A percentile compares a stretch with the other conserved stretches of the same genome.
Conservation (phyloP, 92 coral and sea anemone genomes). For the Porites divaricata region DNA sequence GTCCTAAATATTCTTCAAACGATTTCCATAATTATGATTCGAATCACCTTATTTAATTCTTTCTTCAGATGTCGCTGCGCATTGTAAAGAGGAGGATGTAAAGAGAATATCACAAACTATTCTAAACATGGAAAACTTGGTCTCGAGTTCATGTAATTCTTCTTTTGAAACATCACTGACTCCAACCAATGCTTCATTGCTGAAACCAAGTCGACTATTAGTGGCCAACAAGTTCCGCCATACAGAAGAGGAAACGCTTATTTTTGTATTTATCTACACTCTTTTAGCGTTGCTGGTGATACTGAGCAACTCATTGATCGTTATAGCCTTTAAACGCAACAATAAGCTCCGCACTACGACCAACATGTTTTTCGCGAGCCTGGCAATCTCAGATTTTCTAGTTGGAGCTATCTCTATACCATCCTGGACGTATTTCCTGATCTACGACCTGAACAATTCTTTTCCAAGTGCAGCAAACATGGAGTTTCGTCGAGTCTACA, state of each 20-base stretch:
- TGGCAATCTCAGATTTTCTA: constrained; percentile 62
- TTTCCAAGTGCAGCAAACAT: neutral
- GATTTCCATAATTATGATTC: neutral
- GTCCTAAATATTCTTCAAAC: neutral
- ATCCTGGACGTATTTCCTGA: constrained; percentile 53
- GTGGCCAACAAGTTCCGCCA: constrained; percentile 21
- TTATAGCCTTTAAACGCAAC: constrained; percentile 48
- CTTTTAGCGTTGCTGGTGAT: constrained; percentile 38
- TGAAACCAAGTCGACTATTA: neutral
- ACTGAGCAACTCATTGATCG: constrained; percentile 49
- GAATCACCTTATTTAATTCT: neutral
- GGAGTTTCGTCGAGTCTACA: constrained; percentile 30
- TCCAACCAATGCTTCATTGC: neutral
- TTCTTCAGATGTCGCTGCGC: neutral
- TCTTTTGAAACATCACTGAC: neutral
- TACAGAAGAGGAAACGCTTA: constrained; percentile 35
- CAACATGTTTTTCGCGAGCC: constrained; percentile 58
- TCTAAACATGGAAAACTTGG: constrained; percentile 3
- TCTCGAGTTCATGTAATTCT: constrained; percentile 1
- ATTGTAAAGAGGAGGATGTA: neutral
- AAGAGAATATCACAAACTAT: neutral
- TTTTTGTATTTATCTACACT: constrained; percentile 29
- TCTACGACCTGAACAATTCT: constrained; percentile 39
- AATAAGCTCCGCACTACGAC: constrained; percentile 57
- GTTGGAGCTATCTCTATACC: constrained; percentile 70